Conservation (phyloP, 1,140 invertebrate genomes). For the Sarcophaga bullata region DNA sequence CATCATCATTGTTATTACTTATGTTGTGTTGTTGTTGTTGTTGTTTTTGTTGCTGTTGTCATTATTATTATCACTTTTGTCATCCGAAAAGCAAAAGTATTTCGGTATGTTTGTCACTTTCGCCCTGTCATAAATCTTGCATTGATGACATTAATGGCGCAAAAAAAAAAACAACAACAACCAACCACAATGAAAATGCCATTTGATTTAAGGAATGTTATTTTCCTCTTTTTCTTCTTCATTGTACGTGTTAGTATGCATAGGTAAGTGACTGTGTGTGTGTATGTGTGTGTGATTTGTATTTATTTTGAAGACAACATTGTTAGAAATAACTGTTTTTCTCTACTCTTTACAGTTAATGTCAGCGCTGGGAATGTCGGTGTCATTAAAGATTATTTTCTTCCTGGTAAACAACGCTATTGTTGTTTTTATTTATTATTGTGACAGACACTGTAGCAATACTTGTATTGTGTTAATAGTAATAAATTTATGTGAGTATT, state of each 20-base stretch:
- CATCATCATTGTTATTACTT: constrained; percentile 9
- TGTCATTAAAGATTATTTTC: no score
- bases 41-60: constrained; percentile 6
- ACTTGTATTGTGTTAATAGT: no score
- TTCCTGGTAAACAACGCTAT: no score
- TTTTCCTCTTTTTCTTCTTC: not conserved
- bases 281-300: not conserved
- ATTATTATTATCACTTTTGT: not conserved
- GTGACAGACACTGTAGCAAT: no score
- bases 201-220: constrained; percentile 6
- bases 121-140: constrained; percentile 48
- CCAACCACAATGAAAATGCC: not conserved
- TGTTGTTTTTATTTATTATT: no score
- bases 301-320: not conserved
- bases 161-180: not conserved
- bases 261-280: no score
- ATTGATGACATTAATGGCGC: constrained; percentile 47
- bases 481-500: no score
- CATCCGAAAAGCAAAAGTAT: not conserved
- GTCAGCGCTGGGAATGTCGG: no score
- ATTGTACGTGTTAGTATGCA: not conserved
- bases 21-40: constrained; percentile 2
- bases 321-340: not conserved
- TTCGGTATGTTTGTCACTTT: constrained; percentile 29
- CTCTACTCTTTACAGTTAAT: no score